Base-by-base conservation (phyloP, 2,888 invertebrate species). In the Autographa gamma region DNA sequence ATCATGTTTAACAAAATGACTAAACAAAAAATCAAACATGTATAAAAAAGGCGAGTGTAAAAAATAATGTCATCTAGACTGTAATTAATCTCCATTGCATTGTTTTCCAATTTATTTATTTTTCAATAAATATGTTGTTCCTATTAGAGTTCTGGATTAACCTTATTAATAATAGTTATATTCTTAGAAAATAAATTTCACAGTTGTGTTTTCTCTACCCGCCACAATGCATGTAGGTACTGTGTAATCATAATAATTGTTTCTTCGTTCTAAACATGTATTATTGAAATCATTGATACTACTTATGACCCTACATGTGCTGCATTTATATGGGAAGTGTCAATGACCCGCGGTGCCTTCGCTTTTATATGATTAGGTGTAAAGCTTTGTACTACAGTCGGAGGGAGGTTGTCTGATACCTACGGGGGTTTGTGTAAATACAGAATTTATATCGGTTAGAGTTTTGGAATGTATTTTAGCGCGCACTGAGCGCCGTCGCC, bases 381-480 rank as follows among this genome's bases (percentile, higher is more conserved):
- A 79, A 68, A 66, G 63, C 68, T 71, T 74, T 48, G 59, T 59
- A 61, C 63, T 71, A 58, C 65, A 34, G 38, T 41, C 34, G 61
- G 48, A 2, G 18, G 25, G 19, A 19, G 34, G 60, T 19, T 58
- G 25, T 6, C 41, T 54, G 63, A 68, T 69, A 66, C 72, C 71
- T 75, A 68, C 69, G 66, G 70, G 71, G 77, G 80, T 85, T 79
- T 85, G 84, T 93, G 93, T 94, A 93, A 93, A 93, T 93, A 93
- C 89, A 89, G 86, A 90, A 82, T 90, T 90, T 90, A 86, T 91
- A 89, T 88, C 83, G 80, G 86, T 88, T 85, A 88, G 81, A 88
- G 81, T 91, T 91, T 91, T 90, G 85, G 84, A 91, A 86, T 78
- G 87, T 87, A 86, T 89, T 89, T 88, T 83, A 77, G 78, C 76